These are phyloP conservation scores for Psittacus erithacus DNA, from an alignment of 2,113 vertebrate species.

Conservation along the genomic window DNA sequence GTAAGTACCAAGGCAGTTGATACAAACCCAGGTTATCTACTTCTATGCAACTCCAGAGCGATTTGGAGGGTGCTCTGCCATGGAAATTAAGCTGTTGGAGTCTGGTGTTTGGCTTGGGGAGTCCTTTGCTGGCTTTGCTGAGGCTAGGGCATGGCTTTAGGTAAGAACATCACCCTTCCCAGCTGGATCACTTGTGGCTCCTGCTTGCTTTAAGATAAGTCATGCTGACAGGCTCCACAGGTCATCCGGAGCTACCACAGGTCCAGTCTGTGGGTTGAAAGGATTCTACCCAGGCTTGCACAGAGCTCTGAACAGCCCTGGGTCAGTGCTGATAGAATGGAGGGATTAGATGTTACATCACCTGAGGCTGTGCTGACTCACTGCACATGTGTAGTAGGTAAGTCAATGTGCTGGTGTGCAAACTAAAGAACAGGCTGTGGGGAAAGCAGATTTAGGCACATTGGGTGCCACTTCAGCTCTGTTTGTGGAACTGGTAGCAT, in stretches of 20 bases:
- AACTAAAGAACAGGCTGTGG: neutral
- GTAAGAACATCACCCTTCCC: neutral
- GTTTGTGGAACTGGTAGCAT: neutral
- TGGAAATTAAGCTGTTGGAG: neutral
- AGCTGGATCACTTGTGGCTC: neutral
- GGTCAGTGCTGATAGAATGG: neutral
- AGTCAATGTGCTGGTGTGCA: neutral
- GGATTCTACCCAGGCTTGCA: neutral
- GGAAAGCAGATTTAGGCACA: neutral
- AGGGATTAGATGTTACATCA: neutral
- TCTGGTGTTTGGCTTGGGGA: neutral
- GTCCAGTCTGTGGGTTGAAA: neutral
- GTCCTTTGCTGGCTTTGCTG: neutral
- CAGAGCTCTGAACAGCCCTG: neutral
- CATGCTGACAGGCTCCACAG: neutral
- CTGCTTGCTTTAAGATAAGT: neutral
- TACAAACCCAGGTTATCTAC: rapidly evolving
- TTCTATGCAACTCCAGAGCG: neutral
- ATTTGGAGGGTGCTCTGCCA: neutral
- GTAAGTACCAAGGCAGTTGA: neutral
- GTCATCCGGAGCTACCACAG: neutral
- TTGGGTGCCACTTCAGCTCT: neutral
- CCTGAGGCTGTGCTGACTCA: neutral
- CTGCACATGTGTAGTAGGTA: rapidly evolving
- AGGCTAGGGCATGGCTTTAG: neutral